A percentile compares a stretch with the other conserved stretches of the same genome.
Evolutionary conservation across 2,797 vertebrate genomes (phyloP).

Genomic region (Podarcis siculus): DNA sequence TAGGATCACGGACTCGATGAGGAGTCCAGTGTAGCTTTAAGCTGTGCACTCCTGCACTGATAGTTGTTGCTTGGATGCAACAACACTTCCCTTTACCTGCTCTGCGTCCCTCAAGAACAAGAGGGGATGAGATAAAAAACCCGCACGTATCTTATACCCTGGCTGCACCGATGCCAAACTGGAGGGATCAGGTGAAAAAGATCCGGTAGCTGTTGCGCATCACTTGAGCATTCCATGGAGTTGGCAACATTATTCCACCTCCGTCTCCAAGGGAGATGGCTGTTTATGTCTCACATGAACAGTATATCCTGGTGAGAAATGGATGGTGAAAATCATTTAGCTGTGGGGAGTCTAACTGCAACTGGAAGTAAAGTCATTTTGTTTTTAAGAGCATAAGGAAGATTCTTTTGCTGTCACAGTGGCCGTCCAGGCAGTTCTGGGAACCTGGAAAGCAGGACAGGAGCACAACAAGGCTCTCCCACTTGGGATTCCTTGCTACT

Average conservation of each 20-base stretch:
- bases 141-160: no score
- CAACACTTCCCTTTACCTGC: neutral
- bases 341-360: neutral
- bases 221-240: neutral
- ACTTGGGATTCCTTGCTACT: no score
- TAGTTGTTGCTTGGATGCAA: neutral
- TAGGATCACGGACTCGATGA: neutral
- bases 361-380: neutral
- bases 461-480: no score
- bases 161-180: fast-evolving
- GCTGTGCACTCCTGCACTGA: neutral
- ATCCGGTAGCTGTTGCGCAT: neutral
- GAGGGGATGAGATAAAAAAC: neutral
- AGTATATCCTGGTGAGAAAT: neutral
- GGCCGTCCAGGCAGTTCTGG: no score
- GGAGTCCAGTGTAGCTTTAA: neutral
- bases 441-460: no score
- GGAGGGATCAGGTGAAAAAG: neutral
- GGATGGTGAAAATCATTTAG: neutral
- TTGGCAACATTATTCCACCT: neutral
- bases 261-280: neutral
- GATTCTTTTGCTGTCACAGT: no score
- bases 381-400: neutral
- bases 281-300: neutral
- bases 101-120: no score